Conservation (phyloP, 2,113 vertebrate species). For the Sinocyclocheilus maitianheensis region DNA sequence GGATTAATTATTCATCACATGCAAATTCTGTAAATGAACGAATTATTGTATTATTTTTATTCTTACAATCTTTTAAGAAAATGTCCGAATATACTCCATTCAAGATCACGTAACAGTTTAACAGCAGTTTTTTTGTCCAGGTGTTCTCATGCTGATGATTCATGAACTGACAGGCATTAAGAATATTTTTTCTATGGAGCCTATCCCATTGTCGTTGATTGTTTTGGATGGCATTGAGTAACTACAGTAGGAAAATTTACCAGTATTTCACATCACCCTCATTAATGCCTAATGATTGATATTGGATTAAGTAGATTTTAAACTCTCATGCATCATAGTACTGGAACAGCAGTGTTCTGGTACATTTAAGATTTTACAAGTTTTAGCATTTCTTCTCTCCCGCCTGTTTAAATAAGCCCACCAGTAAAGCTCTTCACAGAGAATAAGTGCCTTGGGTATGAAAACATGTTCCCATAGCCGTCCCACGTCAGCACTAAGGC, state of each 20-base stretch:
- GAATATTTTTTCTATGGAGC: not conserved
- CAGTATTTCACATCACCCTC: conserved; percentile 6
- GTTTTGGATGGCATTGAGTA: not conserved
- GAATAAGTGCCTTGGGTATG: conserved; percentile 58
- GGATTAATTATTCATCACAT: too few relatives aligned
- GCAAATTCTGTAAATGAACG: too few relatives aligned
- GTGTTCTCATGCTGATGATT: conserved; percentile 3
- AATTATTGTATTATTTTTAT: too few relatives aligned
- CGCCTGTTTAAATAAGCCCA: conserved; percentile 50
- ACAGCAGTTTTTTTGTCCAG: not conserved
- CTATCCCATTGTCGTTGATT: not conserved
- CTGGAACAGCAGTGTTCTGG: not conserved
- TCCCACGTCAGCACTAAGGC: conserved; percentile 74
- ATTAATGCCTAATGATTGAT: conserved; percentile 15
- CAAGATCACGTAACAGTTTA: not conserved
- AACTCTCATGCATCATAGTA: conserved; percentile 17
- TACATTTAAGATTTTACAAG: not conserved
- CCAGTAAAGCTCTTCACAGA: conserved; percentile 23
- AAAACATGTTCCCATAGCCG: conserved; percentile 69
- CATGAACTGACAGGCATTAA: conserved; percentile 5
- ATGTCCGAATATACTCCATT: not conserved
- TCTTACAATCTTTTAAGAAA: too few relatives aligned
- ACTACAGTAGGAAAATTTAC: conserved; percentile 35
- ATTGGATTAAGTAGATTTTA: conserved; percentile 1
- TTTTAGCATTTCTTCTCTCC: conserved; percentile 1